Evolutionary conservation across 1,140 invertebrate genomes (phyloP).

Genomic region (Nebria ingens): DNA sequence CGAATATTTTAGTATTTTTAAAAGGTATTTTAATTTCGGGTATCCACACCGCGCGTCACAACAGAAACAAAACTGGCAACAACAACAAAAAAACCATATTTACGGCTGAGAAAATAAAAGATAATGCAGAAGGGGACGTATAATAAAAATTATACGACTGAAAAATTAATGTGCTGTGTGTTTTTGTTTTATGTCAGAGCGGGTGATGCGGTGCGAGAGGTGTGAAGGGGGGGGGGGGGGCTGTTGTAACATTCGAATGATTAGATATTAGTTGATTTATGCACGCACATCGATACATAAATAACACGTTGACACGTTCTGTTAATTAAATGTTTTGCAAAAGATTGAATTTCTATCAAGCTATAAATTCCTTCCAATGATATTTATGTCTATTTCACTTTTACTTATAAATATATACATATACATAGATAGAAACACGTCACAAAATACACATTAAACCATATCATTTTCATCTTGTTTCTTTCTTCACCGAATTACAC

Average conservation of each 20-base stretch:
- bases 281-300: not conserved
- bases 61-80: not conserved
- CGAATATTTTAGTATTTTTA: conserved; percentile 10
- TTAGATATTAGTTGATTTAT: conserved; percentile 8
- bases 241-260: not conserved
- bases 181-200: not conserved
- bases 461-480: too few species aligned
- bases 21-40: conserved; percentile 8
- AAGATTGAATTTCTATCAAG: conserved; percentile 8
- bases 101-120: conserved; percentile 9
- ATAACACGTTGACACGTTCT: not conserved
- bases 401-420: too few species aligned
- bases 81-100: not conserved
- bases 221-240: not conserved
- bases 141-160: conserved; percentile 7
- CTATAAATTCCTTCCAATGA: not conserved
- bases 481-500: too few species aligned
- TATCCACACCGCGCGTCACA: conserved; percentile 1
- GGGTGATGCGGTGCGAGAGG: not conserved
- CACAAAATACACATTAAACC: too few species aligned
- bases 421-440: too few species aligned
- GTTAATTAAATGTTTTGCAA: conserved; percentile 8
- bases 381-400: conserved; percentile 3
- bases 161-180: conserved; percentile 4
- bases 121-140: not conserved